These are phyloP conservation scores for Hylaea fasciaria DNA, from an alignment of 2,888 invertebrate genomes.

Conservation along the genomic window DNA sequence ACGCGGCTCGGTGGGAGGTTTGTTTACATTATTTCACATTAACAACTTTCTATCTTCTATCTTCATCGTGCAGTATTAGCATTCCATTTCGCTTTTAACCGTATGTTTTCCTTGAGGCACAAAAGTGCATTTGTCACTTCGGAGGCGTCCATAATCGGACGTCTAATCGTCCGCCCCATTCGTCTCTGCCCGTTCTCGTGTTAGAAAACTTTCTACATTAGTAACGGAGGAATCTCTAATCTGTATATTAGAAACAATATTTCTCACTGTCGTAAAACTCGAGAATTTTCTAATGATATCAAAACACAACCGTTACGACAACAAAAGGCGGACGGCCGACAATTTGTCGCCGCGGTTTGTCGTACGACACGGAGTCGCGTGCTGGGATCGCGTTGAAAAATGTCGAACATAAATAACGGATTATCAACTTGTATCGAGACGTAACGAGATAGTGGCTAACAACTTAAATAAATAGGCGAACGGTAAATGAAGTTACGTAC, in stretches of 20 bases:
- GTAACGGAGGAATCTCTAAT: constrained; percentile 64
- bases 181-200: constrained; percentile 55
- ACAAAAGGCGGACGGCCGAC: constrained; percentile 73
- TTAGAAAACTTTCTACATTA: constrained; percentile 70
- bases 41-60: constrained; percentile 49
- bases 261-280: constrained; percentile 72
- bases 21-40: constrained; percentile 56
- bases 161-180: constrained; percentile 60
- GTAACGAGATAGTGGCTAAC: constrained; percentile 69
- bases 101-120: constrained; percentile 10
- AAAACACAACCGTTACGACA: constrained; percentile 77
- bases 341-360: constrained; percentile 66
- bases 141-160: constrained; percentile 46
- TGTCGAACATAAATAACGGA: constrained; percentile 80
- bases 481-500: constrained; percentile 68
- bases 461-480: constrained; percentile 77
- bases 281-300: constrained; percentile 80
- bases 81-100: constrained; percentile 32
- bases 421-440: constrained; percentile 78
- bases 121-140: constrained; percentile 34
- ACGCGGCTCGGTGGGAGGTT: constrained; percentile 66
- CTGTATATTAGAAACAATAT: constrained; percentile 73
- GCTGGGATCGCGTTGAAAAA: constrained; percentile 71
- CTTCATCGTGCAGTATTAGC: constrained; percentile 41
- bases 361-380: constrained; percentile 72